phyloP scores from a whole-genome alignment of 2,888 invertebrate genomes.

The Pterostichus madidus region DNA sequence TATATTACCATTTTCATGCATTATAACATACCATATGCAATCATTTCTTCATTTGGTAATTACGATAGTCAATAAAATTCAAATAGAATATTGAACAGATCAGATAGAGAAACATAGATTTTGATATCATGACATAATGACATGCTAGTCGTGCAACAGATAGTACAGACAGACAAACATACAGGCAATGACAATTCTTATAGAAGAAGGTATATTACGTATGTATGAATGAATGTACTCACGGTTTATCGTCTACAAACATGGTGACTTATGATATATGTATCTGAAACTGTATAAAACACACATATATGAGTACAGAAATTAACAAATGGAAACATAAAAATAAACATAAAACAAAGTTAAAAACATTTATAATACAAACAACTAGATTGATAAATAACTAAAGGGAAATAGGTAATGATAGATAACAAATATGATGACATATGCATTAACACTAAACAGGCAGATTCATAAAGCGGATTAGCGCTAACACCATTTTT shows the following conservation, averaged over 20 bases:
- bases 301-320: slow-evolving; percentile 61
- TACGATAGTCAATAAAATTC: not conserved
- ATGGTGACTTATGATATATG: slow-evolving; percentile 68
- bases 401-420: no score
- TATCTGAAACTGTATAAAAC: slow-evolving; percentile 63
- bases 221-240: slow-evolving; percentile 68
- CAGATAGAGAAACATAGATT: slow-evolving; percentile 21
- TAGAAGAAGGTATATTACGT: slow-evolving; percentile 31
- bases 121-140: slow-evolving; percentile 17
- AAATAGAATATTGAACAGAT: slow-evolving; percentile 1
- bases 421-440: no score
- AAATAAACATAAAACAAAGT: not conserved
- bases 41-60: not conserved
- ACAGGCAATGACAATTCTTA: slow-evolving; percentile 53
- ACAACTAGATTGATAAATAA: no score
- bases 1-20: not conserved
- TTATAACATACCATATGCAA: not conserved
- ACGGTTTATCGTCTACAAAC: slow-evolving; percentile 71
- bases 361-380: no score
- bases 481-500: no score
- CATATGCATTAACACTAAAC: no score
- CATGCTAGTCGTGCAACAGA: slow-evolving; percentile 57
- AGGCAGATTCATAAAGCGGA: no score
- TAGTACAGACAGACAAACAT: slow-evolving; percentile 49
- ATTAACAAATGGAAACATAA: slow-evolving; percentile 26